Base-by-base conservation (phyloP, 2,797 vertebrate genomes). In the Dryobates pubescens region DNA sequence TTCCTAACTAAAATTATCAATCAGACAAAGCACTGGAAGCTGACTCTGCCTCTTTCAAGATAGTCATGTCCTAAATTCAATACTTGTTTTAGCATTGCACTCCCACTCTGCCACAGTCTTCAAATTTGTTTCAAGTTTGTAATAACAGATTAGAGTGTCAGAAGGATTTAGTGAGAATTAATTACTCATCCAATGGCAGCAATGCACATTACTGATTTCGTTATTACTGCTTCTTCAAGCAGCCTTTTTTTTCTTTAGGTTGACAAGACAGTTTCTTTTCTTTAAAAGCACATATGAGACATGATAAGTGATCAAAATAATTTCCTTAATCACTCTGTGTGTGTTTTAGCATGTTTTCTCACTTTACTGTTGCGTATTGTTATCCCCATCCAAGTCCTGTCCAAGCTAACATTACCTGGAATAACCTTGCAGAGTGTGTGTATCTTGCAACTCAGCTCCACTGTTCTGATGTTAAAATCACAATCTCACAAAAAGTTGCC, bases 141-240 rank as follows among this genome's bases (percentile, higher is more conserved):
- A 88, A 71, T 77, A 88, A 85, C 86, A 88, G 24, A 90, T 67
- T 87, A 82, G 17, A 38, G n/a, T 13, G 69, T 74, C 84, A 85
- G 29, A 88, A 87, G 49, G 86, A 82, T 29, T 80, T 82, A 80
- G 36, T 10, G 69, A 83, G 78, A 87, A 92, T 87, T 89, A 94
- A 85, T 87, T 83, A 82, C 67, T 81, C 63, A 69, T 67, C 58
- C 84, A 87, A 72, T 15, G 22, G 30, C 76, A 93, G 76, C 67
- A 89, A 69, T n/a, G 81, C 0, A 1, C 73, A 75, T 49, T 81
- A 59, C 59, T 53, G 67, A 91, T 81, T 92, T 69, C 69, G 82
- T 90, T 80, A 89, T 67, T 54, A 83, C 47, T 20, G 23, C 81
- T 77, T 62, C 79, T 72, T 92, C 76, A 45, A 91, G 85, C 70